These are phyloP conservation scores for Notiomystis cincta DNA, from an alignment of 2,113 vertebrate species.

Conservation along the genomic window DNA sequence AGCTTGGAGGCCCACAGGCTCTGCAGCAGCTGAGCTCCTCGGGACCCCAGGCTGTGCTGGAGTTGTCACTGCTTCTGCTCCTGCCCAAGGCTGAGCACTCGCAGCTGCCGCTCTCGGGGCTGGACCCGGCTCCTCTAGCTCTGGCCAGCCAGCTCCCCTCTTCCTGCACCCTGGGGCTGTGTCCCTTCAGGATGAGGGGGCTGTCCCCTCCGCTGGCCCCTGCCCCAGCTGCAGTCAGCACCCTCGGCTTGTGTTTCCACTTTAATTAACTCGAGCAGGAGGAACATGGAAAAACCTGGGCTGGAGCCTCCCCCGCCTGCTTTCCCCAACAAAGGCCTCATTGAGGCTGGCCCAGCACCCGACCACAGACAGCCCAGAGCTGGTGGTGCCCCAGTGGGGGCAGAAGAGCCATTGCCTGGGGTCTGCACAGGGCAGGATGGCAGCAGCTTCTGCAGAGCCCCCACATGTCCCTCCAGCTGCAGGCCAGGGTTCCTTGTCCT, in stretches of 20 bases:
- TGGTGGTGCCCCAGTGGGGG: neutral
- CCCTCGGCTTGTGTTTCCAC: constrained; percentile 17
- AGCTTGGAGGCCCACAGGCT: neutral
- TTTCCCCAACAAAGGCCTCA: constrained; percentile 53
- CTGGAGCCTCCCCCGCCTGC: constrained; percentile 12
- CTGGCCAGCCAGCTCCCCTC: neutral
- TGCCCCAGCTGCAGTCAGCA: neutral
- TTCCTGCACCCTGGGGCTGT: neutral
- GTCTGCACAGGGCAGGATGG: accelerated
- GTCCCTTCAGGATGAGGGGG: neutral
- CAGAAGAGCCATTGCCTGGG: neutral
- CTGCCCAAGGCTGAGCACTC: neutral
- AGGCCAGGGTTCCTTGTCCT: neutral
- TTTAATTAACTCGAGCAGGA: constrained; percentile 54
- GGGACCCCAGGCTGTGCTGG: neutral
- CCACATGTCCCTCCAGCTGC: accelerated
- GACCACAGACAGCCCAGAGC: neutral
- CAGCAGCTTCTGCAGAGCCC: neutral
- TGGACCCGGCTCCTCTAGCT: neutral
- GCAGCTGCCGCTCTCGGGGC: accelerated
- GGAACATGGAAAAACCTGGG: constrained; percentile 53
- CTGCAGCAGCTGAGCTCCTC: accelerated
- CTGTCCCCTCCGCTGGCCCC: neutral
- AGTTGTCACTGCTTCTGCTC: neutral
- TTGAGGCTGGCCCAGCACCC: neutral